Conservation (phyloP, 2,113 vertebrate genomes). For the Xenotilapia longispinis region DNA sequence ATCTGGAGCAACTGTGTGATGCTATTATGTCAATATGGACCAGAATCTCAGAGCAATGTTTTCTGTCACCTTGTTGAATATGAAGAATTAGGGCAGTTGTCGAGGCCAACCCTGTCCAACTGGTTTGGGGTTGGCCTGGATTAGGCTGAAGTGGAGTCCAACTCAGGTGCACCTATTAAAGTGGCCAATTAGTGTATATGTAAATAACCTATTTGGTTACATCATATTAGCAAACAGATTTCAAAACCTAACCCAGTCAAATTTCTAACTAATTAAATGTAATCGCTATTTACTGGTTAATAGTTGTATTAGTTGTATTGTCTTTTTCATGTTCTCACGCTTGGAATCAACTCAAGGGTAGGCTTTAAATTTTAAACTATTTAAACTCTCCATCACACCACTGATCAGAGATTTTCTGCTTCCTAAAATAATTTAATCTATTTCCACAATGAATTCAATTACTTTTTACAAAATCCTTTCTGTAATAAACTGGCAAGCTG, state of each 20-base stretch:
- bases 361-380: not conserved
- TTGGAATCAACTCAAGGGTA: not conserved
- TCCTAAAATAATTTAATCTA: not conserved
- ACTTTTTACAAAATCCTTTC: not conserved
- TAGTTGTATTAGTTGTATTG: not conserved
- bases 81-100: not conserved
- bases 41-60: not conserved
- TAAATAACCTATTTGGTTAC: not conserved
- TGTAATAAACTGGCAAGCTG: not conserved
- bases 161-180: not conserved
- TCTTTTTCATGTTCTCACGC: not conserved
- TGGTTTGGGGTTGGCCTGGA: not conserved
- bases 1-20: not conserved
- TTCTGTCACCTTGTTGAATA: not conserved
- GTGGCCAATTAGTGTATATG: not conserved
- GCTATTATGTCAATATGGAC: not conserved
- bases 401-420: not conserved
- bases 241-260: not conserved
- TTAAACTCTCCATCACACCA: not conserved
- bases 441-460: not conserved
- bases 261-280: not conserved
- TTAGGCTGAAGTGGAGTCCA: not conserved
- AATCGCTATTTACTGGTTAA: not conserved
- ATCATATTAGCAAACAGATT: not conserved
- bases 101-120: not conserved